These are phyloP conservation scores for Prosapia bicincta DNA, from an alignment of 2,888 invertebrate genomes.

Conservation along the genomic window DNA sequence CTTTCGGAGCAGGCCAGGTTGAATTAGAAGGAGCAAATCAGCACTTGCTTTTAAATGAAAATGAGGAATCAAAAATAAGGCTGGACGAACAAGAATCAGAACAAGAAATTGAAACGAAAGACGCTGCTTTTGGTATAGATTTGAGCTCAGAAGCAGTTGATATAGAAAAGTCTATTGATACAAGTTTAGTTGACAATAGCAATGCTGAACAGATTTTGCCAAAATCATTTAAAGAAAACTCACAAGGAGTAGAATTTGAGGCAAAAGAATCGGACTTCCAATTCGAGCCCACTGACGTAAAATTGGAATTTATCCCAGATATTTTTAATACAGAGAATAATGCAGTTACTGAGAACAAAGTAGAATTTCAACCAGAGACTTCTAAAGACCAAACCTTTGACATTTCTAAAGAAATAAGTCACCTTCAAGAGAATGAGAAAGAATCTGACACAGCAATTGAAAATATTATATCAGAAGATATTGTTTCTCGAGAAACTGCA, in stretches of 20 bases:
- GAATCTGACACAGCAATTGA: not conserved
- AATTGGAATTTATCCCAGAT: not conserved
- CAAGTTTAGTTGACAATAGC: not conserved
- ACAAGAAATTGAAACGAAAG: slow-evolving; percentile 1
- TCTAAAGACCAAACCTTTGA: not conserved
- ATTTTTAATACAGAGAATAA: no score
- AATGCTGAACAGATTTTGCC: no score
- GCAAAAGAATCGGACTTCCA: not conserved
- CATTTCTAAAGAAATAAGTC: not conserved
- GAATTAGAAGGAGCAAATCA: not conserved
- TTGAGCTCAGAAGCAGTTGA: not conserved
- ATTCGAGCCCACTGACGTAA: not conserved
- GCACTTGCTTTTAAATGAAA: not conserved
- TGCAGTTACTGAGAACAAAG: slow-evolving; percentile 11
- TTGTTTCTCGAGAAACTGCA: not conserved
- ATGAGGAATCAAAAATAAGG: slow-evolving; percentile 19
- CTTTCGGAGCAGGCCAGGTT: not conserved
- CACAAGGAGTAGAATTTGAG: not conserved
- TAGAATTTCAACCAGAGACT: not conserved
- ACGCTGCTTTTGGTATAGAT: not conserved
- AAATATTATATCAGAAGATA: not conserved
- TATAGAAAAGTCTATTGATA: not conserved
- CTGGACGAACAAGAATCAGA: slow-evolving; percentile 14
- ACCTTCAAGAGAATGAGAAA: not conserved
- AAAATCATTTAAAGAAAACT: not conserved